A percentile compares a stretch with the other conserved stretches of the same genome.
These are phyloP conservation scores for Pseudomyrmex sp. DNA, from an alignment of 1,140 invertebrate genomes.

Conservation along the genomic window DNA sequence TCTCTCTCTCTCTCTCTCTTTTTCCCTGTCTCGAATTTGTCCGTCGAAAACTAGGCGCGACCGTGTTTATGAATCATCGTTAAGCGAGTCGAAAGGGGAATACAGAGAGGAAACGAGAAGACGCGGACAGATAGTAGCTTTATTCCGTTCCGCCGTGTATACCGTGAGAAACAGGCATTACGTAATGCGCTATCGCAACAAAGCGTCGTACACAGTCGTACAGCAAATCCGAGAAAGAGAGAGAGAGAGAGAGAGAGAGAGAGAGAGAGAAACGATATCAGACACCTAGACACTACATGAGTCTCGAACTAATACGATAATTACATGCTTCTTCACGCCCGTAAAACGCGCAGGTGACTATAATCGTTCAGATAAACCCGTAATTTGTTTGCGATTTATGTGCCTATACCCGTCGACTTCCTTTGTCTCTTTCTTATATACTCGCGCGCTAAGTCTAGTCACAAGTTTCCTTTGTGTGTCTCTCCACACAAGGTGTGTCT, in stretches of 20 bases:
- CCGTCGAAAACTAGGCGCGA: constrained; percentile 43
- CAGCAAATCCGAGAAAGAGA: not conserved
- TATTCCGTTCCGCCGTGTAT: constrained; percentile 26
- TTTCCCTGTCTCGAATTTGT: constrained; percentile 43
- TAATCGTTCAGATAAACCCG: constrained; percentile 8
- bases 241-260: too few species aligned
- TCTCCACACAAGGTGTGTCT: not conserved
- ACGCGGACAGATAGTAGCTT: constrained; percentile 43
- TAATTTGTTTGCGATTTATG: not conserved
- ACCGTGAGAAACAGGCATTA: constrained; percentile 48
- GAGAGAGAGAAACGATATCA: not conserved
- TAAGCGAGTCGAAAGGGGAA: constrained; percentile 26
- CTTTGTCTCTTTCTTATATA: constrained; percentile 26
- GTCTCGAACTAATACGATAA: constrained; percentile 33
- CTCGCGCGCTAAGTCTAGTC: too few species aligned
- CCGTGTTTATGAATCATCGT: constrained; percentile 56
- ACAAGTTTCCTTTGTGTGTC: too few species aligned
- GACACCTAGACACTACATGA: not conserved
- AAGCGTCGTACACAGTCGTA: not conserved
- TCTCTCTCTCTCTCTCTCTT: too few species aligned
- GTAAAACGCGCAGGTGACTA: not conserved
- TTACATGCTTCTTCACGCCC: constrained; percentile 12
- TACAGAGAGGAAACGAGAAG: constrained; percentile 5
- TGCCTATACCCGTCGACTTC: constrained; percentile 13
- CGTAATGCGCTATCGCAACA: constrained; percentile 27